Base-by-base conservation (phyloP, 64 coral and sea anemone genomes). In the Actinia equina region DNA sequence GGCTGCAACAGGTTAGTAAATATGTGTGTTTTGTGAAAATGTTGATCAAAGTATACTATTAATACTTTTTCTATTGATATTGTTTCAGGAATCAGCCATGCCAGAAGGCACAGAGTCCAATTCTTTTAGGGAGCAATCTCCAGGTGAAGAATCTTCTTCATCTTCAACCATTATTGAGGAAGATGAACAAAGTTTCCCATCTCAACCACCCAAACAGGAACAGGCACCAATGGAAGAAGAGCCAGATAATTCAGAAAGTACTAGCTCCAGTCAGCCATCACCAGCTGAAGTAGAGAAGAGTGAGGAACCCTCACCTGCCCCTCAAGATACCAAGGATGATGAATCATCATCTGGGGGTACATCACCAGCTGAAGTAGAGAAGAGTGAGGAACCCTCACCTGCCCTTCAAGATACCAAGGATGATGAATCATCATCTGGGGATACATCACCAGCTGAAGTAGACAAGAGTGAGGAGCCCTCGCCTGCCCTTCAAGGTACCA, bases 151-250 rank as follows among this genome's bases (percentile, higher is more conserved):
- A 44, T 81, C 78, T 10, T 81, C 78, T 52, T 81, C 78, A 17
- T 81, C 78, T 12, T 81, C 78, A 44, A 81, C 78, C 14, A 81
- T 81, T 81, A 81, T 81, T 52, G 45, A 81, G 44, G 78, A 81
- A 49, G 43, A 17, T 13, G 78, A 49, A n/a, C 78, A 44, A 52
- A 13, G 49, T 9, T 52, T 17, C 22, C 17, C 42, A 7, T 5
- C 49, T 44, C 78, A 81, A 52, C 45, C 43, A 52, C 19, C 19
- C 4, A 30, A 78, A 78, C 4, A 78, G 27, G 15, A 45, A 13
- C 26, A 78, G 76, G 15, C 14, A 78, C 15, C 76, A 44, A 43
- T 16, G 43, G 43, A 78, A 22, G 78, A 81, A 20, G 43, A 52
- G 5, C 44, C 44, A 81, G 78, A 51, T 7, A 74, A 74, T 41